Percentiles rank a stretch among this genome's conserved stretches.
These are phyloP conservation scores for Onychorhynchus coronatus DNA, from an alignment of 2,113 vertebrate genomes.

Conservation along the genomic window DNA sequence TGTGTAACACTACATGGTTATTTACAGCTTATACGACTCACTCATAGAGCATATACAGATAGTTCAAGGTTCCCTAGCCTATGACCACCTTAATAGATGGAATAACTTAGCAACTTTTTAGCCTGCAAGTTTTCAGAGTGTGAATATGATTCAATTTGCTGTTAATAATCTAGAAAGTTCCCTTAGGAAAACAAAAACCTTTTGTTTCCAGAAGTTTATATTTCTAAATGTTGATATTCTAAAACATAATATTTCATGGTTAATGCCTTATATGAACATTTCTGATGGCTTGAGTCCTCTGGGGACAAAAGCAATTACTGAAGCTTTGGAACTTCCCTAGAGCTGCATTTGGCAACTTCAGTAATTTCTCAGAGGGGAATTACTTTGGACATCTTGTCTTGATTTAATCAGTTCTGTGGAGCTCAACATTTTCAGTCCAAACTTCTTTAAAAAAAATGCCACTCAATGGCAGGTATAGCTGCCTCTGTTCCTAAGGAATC, in stretches of 20 bases:
- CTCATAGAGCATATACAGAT: neutral
- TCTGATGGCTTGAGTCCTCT: neutral
- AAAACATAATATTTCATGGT: neutral
- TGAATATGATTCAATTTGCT: neutral
- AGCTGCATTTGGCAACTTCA: neutral
- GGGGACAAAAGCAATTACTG: neutral
- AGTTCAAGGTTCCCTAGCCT: neutral
- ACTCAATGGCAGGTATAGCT: neutral
- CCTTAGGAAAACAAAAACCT: neutral
- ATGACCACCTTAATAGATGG: neutral
- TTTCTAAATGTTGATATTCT: neutral
- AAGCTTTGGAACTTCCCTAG: neutral
- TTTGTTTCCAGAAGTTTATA: neutral
- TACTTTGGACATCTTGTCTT: neutral
- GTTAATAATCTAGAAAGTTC: neutral
- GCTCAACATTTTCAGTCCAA: neutral
- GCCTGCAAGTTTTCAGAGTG: neutral
- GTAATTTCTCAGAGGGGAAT: neutral
- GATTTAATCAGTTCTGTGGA: neutral
- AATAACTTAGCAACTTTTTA: neutral
- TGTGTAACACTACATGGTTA: neutral
- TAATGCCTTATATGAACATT: neutral
- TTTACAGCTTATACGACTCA: neutral
- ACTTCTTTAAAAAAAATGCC: neutral
- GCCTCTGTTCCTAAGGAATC: conserved; percentile 23